A percentile compares a stretch with the other conserved stretches of the same genome.
These are phyloP conservation scores for Ennomos fuscantarius DNA, from an alignment of 2,888 invertebrate species.

Conservation along the genomic window DNA sequence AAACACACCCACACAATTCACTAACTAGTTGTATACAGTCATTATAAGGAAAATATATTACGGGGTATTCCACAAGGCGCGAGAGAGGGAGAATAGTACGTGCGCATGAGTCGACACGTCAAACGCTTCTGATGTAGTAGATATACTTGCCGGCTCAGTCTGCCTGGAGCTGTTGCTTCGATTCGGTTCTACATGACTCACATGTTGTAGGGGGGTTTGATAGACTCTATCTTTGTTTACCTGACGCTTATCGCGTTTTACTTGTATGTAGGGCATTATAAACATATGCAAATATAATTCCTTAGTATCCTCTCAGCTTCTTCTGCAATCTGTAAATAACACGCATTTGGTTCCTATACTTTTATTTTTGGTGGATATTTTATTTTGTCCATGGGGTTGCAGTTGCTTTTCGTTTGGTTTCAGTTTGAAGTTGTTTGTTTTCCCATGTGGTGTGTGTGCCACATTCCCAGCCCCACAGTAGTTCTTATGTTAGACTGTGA, in stretches of 20 bases:
- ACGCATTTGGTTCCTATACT: too few species aligned
- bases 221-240: constrained; percentile 35
- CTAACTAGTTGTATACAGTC: constrained; percentile 45
- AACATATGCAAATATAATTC: background rate
- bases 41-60: constrained; percentile 45
- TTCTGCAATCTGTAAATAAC: background rate
- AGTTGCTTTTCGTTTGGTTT: too few species aligned
- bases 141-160: constrained; percentile 25
- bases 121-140: constrained; percentile 53
- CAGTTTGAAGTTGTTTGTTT: too few species aligned
- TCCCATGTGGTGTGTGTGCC: too few species aligned
- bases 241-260: constrained; percentile 26
- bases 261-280: constrained; percentile 26
- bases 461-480: too few species aligned
- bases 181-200: constrained; percentile 23
- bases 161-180: constrained; percentile 38
- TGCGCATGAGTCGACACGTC: constrained; percentile 64
- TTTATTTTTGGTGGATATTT: too few species aligned
- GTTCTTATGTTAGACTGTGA: too few species aligned
- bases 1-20: constrained; percentile 51
- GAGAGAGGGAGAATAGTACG: constrained; percentile 42
- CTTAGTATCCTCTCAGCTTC: background rate
- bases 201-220: constrained; percentile 20
- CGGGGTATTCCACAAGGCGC: constrained; percentile 49
- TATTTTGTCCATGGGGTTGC: too few species aligned